These are phyloP conservation scores for Neosilurus hyrtlii DNA, from an alignment of 2,797 vertebrate genomes.

Conservation along the genomic window DNA sequence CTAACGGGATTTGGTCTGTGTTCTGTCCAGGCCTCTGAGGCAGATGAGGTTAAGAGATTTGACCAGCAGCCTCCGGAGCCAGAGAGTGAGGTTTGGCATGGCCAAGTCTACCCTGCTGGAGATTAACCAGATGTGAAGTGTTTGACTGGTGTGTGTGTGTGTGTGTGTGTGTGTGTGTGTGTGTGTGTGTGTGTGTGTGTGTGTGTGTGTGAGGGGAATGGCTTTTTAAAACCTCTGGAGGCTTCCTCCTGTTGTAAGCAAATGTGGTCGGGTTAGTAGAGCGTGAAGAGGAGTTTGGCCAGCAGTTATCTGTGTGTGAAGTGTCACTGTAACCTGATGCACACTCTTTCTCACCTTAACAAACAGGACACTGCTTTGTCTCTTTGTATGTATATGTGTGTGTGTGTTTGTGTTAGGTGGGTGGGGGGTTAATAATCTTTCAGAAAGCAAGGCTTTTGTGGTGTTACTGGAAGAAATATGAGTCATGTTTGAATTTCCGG, in stretches of 20 bases:
- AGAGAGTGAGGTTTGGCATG: conserved; percentile 64
- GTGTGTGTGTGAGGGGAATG: conserved; percentile 54
- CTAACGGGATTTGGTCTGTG: conserved; percentile 71
- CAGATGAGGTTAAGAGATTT: conserved; percentile 67
- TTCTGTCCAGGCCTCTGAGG: conserved; percentile 60
- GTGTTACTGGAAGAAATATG: conserved; percentile 3
- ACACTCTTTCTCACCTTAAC: background rate
- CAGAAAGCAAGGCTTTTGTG: background rate
- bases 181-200: conserved; percentile 36
- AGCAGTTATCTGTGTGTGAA: background rate
- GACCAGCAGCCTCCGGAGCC: conserved; percentile 72
- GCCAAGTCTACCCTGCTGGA: conserved; percentile 61
- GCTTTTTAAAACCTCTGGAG: conserved; percentile 49
- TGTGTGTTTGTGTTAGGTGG: conserved; percentile 1
- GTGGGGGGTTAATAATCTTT: background rate
- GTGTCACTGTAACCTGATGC: background rate
- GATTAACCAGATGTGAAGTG: conserved; percentile 66
- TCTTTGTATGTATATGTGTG: background rate
- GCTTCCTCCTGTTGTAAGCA: conserved; percentile 62
- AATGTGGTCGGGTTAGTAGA: conserved; percentile 58
- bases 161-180: conserved; percentile 7
- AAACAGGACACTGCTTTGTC: background rate
- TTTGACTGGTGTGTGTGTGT: conserved; percentile 19
- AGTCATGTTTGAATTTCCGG: conserved; percentile 27
- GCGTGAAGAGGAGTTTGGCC: conserved; percentile 7